Base-by-base conservation (phyloP, 1,140 invertebrate species). In the Chlorops oryzae region DNA sequence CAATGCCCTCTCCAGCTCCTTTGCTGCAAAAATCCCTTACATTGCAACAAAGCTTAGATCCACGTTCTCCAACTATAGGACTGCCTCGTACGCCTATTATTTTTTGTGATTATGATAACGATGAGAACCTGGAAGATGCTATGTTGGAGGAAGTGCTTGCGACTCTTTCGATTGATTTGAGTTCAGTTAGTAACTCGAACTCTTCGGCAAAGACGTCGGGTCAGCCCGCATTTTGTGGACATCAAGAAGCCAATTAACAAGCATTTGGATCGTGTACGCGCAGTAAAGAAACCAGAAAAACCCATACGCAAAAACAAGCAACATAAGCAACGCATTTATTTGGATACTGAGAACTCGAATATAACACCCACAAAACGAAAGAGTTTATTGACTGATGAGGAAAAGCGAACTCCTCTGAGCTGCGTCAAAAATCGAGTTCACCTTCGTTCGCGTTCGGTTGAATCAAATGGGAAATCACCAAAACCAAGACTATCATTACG, bases 21-120 rank as follows among this genome's bases (percentile, higher is more conserved):
- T 15, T 59, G 34, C 48, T 51, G 5, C 45, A 37, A 21, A 50
- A 42, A 9, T 55, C 60, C 2, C 22, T 41, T 2, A 32, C 39
- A 24, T 3, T 37, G 18, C 52, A 49, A 43, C 44, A 43, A 5
- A 34, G 28, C 13, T 42, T 62, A n/a, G 75, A 77, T 70, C 75
- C 75, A 1, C 64, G 75, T 2, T 77, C 75, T 2, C 74, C 75
- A 3, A 71, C 63, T 20, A 39, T 71, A 7, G 74, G 73, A n/a
- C 65, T 77, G 32, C 62, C 67, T 32, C 64, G 74, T 22, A 77
- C 75, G 12, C 75, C 75, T 2, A 75, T 76, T 20, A 63, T 76
- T 32, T 63, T 75, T 15, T 62, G 62, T 22, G 64, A 69, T 35
- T n/a, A n/a, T n/a, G 62, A 66, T 50, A 63, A 66, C n/a, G 63